A percentile compares a stretch with the other conserved stretches of the same genome.
These are phyloP conservation scores for Acanthosoma haemorrhoidale DNA, from an alignment of 2,888 invertebrate species.

Conservation along the genomic window DNA sequence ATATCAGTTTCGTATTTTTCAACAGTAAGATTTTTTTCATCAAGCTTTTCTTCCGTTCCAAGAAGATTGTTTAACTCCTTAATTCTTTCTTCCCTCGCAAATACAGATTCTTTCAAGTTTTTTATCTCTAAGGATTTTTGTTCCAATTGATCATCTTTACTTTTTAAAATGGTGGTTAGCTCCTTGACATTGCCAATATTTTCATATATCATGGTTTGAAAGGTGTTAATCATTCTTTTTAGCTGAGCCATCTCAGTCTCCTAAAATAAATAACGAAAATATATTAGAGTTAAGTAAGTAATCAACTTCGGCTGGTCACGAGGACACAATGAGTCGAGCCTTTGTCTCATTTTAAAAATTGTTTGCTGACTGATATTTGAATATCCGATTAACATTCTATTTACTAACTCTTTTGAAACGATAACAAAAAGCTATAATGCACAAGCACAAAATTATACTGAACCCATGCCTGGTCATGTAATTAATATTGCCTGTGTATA, in stretches of 20 bases:
- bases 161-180: not conserved
- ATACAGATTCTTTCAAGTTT: constrained; percentile 3
- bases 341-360: too few relatives aligned
- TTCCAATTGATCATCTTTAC: not conserved
- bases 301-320: too few relatives aligned
- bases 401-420: too few relatives aligned
- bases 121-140: not conserved
- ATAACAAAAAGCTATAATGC: too few relatives aligned
- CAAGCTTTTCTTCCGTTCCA: not conserved
- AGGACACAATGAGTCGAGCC: too few relatives aligned
- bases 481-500: too few relatives aligned
- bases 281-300: too few relatives aligned
- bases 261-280: not conserved
- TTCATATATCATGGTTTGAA: not conserved
- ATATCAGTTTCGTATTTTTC: constrained; percentile 19
- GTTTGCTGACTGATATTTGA: too few relatives aligned
- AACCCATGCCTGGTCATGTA: too few relatives aligned
- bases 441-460: too few relatives aligned
- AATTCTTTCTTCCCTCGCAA: not conserved
- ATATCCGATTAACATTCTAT: too few relatives aligned
- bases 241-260: not conserved
- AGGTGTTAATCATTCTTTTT: not conserved
- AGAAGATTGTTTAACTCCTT: not conserved
- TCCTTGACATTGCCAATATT: not conserved
- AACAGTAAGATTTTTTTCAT: not conserved